Evolutionary conservation across 2,113 vertebrate species (phyloP), one percentile per base, ranked within the genome.

Genomic region (Miniopterus natalensis): DNA sequence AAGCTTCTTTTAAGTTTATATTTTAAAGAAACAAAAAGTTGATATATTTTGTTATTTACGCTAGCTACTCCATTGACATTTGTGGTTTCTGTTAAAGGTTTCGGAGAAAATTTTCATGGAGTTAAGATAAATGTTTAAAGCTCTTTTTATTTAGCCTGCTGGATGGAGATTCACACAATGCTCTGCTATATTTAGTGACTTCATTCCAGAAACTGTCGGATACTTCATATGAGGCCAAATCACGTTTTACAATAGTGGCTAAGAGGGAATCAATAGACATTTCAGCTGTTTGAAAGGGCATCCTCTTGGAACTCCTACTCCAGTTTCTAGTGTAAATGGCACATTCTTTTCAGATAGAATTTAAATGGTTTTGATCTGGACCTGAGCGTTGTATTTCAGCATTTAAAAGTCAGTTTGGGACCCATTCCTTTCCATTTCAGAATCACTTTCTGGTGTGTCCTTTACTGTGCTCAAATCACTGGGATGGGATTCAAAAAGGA

Each of bases 401-500:
- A 18, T 95, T 86, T 92, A 25, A 40, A 93, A 80, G 12, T 79
- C 51, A 91, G 2, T 42, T 79, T 51, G 45, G 40, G 57, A 92
- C 15, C 68, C 27, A 59, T 87, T 84, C 23, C 13, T 70, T 17
- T 29, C 21, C 40, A 47, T 70, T 88, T 57, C 55, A 80, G 61
- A 84, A 87, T 79, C 31, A 3, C 49, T 84, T 86, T 86, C 77
- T 91, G 45, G 1, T 79, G 29, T 42, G 1, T 92, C 47, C 42
- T 93, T 90, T 84, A 13, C n/a, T 71, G 0, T 42, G 51, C 73
- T 89, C 12, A 63, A 77, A 31, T 94, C 70, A 94, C 68, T 71
- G 95, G 95, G 73, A 65, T 89, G 70, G 74, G 84, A 81, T 95
- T 96, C 87, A 89, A 29, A 89, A 97, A 96, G 83, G 94, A 97